These are phyloP conservation scores for Pterocles orientalis DNA, from an alignment of 2,113 vertebrate species.

Conservation along the genomic window DNA sequence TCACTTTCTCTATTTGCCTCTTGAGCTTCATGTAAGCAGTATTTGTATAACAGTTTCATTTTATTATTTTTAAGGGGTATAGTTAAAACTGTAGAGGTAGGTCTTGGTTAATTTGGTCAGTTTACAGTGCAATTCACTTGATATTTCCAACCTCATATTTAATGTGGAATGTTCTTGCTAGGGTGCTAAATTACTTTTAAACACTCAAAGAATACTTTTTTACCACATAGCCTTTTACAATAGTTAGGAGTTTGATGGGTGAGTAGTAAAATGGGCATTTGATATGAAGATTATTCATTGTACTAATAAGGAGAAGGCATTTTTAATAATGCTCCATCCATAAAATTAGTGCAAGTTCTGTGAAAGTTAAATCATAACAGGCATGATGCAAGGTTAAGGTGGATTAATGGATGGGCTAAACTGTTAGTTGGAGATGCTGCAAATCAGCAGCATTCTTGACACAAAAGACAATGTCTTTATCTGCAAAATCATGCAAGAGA, in stretches of 20 bases:
- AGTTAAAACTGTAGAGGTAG: neutral
- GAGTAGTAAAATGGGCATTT: neutral
- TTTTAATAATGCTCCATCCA: slow-evolving; percentile 19
- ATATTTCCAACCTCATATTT: neutral
- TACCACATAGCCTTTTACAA: neutral
- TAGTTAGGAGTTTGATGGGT: neutral
- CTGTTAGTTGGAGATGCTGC: neutral
- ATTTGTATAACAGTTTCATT: neutral
- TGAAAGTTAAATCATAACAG: neutral
- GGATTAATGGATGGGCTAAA: neutral
- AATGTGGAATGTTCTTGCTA: neutral
- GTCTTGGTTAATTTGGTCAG: neutral
- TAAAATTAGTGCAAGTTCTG: slow-evolving; percentile 8
- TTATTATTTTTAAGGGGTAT: neutral
- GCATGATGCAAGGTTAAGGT: neutral
- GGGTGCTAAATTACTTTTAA: slow-evolving; percentile 16
- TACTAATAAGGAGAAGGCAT: slow-evolving; percentile 15
- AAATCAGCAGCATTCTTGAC: neutral
- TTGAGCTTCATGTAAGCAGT: neutral
- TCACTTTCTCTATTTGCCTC: neutral
- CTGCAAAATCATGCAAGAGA: neutral
- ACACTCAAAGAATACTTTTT: neutral
- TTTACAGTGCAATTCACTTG: neutral
- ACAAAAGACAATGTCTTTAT: neutral
- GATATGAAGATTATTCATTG: slow-evolving; percentile 36